A percentile compares a stretch with the other conserved stretches of the same genome.
Conservation (phyloP, 2,113 vertebrate species). For the Saccopteryx leptura region DNA sequence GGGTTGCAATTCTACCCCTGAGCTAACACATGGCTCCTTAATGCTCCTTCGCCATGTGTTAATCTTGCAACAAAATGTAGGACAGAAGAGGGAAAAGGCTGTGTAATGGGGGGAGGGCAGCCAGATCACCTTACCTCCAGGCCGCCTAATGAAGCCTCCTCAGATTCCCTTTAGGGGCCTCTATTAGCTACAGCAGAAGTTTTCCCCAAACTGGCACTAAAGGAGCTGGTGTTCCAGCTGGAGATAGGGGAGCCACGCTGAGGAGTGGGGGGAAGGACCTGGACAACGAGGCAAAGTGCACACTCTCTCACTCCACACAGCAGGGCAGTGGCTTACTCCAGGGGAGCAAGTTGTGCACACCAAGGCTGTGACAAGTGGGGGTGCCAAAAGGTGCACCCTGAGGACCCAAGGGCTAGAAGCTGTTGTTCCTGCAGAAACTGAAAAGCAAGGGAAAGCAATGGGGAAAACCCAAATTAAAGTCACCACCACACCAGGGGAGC, state of each 20-base stretch:
- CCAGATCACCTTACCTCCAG: slow-evolving; percentile 55
- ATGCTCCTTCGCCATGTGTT: slow-evolving; percentile 52
- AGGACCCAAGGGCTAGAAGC: slow-evolving; percentile 67
- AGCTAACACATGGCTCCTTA: slow-evolving; percentile 59
- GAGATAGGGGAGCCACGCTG: background rate
- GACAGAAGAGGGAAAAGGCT: slow-evolving; percentile 63
- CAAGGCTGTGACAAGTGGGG: slow-evolving; percentile 58
- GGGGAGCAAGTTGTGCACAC: slow-evolving; percentile 58
- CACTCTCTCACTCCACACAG: background rate
- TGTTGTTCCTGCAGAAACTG: slow-evolving; percentile 75
- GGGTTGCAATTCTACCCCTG: slow-evolving; percentile 24
- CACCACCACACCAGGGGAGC: background rate
- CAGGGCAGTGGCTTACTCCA: slow-evolving; percentile 69
- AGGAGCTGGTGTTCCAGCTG: background rate
- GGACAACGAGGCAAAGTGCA: background rate
- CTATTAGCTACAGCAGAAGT: background rate
- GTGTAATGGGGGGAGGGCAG: background rate
- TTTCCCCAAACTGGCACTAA: slow-evolving; percentile 30
- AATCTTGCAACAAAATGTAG: slow-evolving; percentile 62
- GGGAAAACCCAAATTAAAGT: slow-evolving; percentile 56
- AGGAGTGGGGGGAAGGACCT: too few species aligned
- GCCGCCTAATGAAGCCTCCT: slow-evolving; percentile 56
- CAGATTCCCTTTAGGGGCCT: slow-evolving; percentile 26
- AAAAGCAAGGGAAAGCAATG: slow-evolving; percentile 68
- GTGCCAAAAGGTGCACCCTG: slow-evolving; percentile 74